Evolutionary conservation across 2,113 vertebrate species (phyloP).

Genomic region (Crotalus horridus): DNA sequence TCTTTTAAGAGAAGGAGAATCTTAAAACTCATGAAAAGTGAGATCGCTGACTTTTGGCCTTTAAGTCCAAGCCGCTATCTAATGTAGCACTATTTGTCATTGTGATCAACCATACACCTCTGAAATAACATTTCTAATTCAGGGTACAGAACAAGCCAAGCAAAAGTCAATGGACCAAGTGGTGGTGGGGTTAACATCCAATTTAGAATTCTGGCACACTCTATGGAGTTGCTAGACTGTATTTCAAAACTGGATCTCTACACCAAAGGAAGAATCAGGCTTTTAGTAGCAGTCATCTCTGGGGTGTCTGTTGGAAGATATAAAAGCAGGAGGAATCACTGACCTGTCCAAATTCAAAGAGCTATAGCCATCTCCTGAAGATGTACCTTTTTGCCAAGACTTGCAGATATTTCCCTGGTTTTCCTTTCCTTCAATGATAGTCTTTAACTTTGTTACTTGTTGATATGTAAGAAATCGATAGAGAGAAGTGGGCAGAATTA

Average conservation of each 20-base stretch:
- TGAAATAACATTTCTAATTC: background rate
- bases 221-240: background rate
- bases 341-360: background rate
- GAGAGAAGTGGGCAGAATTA: background rate
- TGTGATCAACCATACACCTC: background rate
- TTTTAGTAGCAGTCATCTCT: background rate
- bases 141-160: background rate
- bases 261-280: background rate
- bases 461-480: background rate
- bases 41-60: no score
- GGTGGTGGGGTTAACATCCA: background rate
- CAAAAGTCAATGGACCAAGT: background rate
- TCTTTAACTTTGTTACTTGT: background rate
- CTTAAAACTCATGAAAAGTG: background rate
- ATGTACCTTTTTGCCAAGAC: background rate
- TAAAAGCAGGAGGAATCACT: background rate
- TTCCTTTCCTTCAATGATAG: background rate
- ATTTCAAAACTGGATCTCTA: background rate
- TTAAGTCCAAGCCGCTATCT: background rate
- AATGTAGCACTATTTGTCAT: background rate
- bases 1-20: constrained; percentile 24
- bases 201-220: background rate
- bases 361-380: background rate
- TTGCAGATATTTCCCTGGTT: background rate
- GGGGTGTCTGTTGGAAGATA: background rate